Conservation (phyloP, 2,797 vertebrate genomes). For the Pyrocephalus nanus region DNA sequence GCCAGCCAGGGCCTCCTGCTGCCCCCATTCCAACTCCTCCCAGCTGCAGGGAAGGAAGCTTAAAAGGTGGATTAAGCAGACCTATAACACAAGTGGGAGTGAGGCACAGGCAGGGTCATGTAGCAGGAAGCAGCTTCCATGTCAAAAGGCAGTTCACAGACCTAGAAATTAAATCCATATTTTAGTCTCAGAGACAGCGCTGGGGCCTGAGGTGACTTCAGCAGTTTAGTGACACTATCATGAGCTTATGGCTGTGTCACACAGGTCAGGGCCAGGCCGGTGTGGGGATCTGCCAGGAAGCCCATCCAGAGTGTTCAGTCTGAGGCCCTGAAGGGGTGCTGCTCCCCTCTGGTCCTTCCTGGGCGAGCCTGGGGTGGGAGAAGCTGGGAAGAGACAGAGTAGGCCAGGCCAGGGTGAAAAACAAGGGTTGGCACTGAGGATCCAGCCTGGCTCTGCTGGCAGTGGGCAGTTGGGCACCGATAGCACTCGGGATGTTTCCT, state of each 20-base stretch:
- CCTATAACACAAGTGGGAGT: not conserved
- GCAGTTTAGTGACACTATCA: not conserved
- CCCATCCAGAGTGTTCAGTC: not conserved
- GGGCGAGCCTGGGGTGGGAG: rapidly evolving
- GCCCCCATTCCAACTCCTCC: not conserved
- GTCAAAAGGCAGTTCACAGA: not conserved
- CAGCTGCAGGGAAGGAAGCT: not conserved
- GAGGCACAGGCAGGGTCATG: not conserved
- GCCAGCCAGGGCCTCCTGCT: not conserved
- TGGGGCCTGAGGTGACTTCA: not conserved
- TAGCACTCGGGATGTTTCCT: not conserved
- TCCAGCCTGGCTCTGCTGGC: not conserved
- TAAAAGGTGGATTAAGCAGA: not conserved
- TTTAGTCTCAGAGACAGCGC: not conserved
- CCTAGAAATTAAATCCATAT: not conserved
- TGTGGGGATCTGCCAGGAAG: not conserved
- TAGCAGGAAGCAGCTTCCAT: not conserved
- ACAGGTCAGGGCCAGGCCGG: not conserved
- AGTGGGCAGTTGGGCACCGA: not conserved
- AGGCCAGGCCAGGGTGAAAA: not conserved
- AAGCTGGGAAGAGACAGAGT: not conserved
- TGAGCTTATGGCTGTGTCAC: not conserved
- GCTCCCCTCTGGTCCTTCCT: not conserved
- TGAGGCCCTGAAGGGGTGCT: not conserved
- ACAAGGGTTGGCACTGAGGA: not conserved